Evolutionary conservation across 2,888 invertebrate genomes (phyloP).

Genomic region (Autographa gamma): DNA sequence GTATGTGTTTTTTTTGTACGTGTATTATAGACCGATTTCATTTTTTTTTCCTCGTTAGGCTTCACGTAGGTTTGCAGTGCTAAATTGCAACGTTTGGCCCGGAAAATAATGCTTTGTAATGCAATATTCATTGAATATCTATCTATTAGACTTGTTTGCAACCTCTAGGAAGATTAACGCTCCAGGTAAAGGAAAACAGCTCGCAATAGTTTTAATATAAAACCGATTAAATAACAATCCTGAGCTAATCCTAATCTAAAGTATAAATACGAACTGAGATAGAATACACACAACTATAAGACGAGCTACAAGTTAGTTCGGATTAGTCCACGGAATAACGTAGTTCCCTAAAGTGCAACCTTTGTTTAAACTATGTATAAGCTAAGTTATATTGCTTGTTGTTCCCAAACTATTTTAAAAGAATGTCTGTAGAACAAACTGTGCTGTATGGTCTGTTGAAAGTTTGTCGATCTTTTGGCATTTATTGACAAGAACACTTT

Average conservation of each 20-base stretch:
- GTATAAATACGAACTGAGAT: neutral
- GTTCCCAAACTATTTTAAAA: neutral
- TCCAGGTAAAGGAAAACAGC: neutral
- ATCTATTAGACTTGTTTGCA: neutral
- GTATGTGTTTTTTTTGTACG: no score
- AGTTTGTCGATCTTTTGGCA: neutral
- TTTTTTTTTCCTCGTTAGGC: no score
- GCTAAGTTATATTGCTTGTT: constrained; percentile 4
- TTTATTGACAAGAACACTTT: no score
- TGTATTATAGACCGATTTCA: no score
- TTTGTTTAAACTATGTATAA: constrained; percentile 4
- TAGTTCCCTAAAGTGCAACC: constrained; percentile 7
- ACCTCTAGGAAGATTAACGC: neutral
- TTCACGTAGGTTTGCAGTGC: no score
- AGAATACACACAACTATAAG: neutral
- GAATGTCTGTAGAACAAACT: neutral
- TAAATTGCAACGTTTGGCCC: no score
- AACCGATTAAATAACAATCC: constrained; percentile 4
- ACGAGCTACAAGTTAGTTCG: constrained; percentile 2
- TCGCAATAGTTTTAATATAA: neutral
- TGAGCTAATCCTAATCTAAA: neutral
- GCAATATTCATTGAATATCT: no score
- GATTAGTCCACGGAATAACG: neutral
- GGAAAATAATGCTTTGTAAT: no score
- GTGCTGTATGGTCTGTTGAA: neutral